Evolutionary conservation across 92 coral and sea anemone genomes (phyloP).

Genomic region (Plumapathes pennacea): DNA sequence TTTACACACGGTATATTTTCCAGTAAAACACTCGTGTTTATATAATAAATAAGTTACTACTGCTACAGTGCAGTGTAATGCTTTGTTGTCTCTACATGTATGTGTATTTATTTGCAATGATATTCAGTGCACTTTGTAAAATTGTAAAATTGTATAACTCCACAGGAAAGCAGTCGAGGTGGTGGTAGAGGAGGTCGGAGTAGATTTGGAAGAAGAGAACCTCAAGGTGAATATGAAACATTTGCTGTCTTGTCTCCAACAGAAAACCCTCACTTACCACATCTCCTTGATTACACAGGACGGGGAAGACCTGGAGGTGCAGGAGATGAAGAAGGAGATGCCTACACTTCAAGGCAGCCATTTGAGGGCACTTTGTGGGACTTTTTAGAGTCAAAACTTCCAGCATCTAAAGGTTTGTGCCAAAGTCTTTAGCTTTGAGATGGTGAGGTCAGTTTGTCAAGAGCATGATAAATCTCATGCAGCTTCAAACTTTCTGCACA

Average conservation of each 20-base stretch:
- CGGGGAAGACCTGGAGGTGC: slow-evolving; percentile 55
- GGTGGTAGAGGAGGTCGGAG: slow-evolving; percentile 70
- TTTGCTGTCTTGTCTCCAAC: too few species aligned
- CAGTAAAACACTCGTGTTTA: too few species aligned
- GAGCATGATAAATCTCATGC: too few species aligned
- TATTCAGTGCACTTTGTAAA: not conserved
- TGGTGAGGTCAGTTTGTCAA: too few species aligned
- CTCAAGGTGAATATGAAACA: slow-evolving; percentile 42
- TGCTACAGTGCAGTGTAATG: too few species aligned
- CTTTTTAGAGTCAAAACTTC: slow-evolving; percentile 66
- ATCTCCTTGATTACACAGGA: slow-evolving; percentile 30
- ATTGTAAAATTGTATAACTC: not conserved
- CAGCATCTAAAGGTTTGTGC: slow-evolving; percentile 23
- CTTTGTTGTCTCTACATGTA: too few species aligned
- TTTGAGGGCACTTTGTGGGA: slow-evolving; percentile 97
- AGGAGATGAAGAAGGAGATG: slow-evolving; percentile 66
- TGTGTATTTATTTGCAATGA: too few species aligned
- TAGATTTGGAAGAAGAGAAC: slow-evolving; percentile 63
- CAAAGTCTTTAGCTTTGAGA: too few species aligned
- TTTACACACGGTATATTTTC: too few species aligned
- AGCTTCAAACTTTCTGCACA: too few species aligned
- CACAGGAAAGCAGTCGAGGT: slow-evolving; percentile 44
- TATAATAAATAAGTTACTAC: too few species aligned
- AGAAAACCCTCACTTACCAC: not conserved
- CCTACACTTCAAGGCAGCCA: slow-evolving; percentile 76